Conservation (phyloP, 2,888 invertebrate genomes). For the Dolichopus griseipennis region DNA sequence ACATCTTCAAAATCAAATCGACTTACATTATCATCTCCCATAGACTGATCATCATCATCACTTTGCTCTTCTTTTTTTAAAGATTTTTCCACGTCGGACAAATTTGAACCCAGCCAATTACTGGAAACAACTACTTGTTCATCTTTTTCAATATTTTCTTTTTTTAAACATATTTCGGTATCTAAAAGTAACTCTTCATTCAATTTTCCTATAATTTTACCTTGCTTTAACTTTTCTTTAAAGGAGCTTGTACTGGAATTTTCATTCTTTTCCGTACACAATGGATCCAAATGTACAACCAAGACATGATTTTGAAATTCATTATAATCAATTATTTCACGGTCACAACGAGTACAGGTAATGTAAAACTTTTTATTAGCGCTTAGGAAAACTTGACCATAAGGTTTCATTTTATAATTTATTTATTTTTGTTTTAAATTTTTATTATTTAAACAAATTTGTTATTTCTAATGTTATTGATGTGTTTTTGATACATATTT, state of each 20-base stretch:
- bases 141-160: not conserved
- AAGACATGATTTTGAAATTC: not conserved
- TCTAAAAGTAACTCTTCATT: not conserved
- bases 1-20: not conserved
- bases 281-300: not conserved
- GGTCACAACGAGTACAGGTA: not conserved
- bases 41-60: not conserved
- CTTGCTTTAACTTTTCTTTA: not conserved
- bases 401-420: not conserved
- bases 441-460: not conserved
- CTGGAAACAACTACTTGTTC: not conserved
- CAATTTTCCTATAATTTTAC: not conserved
- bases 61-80: not conserved
- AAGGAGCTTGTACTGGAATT: not conserved
- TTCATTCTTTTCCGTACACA: not conserved
- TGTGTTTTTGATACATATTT: not conserved
- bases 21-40: not conserved
- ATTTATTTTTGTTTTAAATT: not conserved
- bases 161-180: not conserved
- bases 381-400: not conserved
- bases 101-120: not conserved
- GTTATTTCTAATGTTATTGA: not conserved
- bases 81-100: not conserved
- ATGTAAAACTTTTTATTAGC: not conserved
- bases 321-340: constrained; percentile 3